Conservation (phyloP, 2,888 invertebrate species). For the Aproaerema taeniolella region DNA sequence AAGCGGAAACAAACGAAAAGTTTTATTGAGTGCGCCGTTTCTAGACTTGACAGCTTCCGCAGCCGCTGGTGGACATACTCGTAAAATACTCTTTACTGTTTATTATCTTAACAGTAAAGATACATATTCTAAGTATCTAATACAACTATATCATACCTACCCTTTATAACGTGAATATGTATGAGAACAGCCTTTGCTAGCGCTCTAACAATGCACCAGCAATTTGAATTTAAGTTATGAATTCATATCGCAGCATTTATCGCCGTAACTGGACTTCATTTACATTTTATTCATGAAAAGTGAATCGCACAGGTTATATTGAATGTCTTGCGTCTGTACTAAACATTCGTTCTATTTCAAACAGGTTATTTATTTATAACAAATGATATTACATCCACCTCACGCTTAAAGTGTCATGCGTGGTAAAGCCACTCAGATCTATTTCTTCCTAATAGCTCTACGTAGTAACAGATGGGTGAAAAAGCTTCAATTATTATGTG, state of each 20-base stretch:
- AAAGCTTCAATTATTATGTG: conserved; percentile 14
- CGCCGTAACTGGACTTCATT: conserved; percentile 14
- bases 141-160: too few species aligned
- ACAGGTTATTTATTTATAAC: background rate
- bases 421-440: background rate
- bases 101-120: too few species aligned
- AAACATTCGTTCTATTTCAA: background rate
- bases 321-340: too few species aligned
- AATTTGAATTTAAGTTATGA: conserved; percentile 21
- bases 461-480: background rate
- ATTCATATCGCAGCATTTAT: conserved; percentile 15
- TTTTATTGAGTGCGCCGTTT: too few species aligned
- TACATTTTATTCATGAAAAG: conserved; percentile 7
- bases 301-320: background rate
- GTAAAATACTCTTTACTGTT: too few species aligned
- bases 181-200: conserved; percentile 21
- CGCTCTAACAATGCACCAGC: conserved; percentile 17
- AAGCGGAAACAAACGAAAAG: too few species aligned
- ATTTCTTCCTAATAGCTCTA: background rate
- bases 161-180: conserved; percentile 28
- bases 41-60: too few species aligned
- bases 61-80: too few species aligned
- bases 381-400: too few species aligned
- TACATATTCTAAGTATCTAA: too few species aligned
- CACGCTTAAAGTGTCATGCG: too few species aligned